phyloP scores from a whole-genome alignment of 2,888 invertebrate genomes.

The Neoitamus cyanurus region DNA sequence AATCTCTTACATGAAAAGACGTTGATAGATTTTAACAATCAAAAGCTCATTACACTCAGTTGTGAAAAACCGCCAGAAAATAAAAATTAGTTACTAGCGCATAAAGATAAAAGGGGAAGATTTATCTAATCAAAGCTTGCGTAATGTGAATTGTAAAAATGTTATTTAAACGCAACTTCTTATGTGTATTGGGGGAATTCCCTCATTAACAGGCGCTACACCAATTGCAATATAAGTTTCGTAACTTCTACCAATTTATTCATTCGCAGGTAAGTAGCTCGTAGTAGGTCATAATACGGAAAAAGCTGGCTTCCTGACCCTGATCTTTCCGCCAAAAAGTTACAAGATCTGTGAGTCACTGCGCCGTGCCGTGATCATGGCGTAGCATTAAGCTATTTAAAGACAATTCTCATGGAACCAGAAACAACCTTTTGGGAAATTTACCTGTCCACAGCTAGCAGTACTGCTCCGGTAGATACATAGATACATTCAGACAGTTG shows the following conservation, averaged over 20 bases:
- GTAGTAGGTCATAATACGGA: neutral
- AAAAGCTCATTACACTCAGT: no score
- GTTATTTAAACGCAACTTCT: neutral
- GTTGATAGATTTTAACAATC: no score
- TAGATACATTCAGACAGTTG: neutral
- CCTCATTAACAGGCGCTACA: neutral
- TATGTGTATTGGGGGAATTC: neutral
- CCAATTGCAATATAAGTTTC: neutral
- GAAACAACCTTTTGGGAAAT: neutral
- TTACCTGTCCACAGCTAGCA: neutral
- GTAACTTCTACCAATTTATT: neutral
- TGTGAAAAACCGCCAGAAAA: no score
- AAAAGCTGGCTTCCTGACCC: neutral
- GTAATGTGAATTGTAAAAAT: neutral
- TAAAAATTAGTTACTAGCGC: no score
- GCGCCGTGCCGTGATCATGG: neutral
- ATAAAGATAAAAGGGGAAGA: neutral
- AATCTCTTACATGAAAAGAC: no score
- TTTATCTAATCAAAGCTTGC: neutral
- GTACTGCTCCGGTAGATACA: neutral
- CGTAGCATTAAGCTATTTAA: neutral
- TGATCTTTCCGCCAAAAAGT: neutral
- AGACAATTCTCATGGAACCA: neutral
- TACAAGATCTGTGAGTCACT: neutral
- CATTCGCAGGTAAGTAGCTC: neutral